Conservation (phyloP, 2,797 vertebrate genomes). For the Eulemur coronatus region DNA sequence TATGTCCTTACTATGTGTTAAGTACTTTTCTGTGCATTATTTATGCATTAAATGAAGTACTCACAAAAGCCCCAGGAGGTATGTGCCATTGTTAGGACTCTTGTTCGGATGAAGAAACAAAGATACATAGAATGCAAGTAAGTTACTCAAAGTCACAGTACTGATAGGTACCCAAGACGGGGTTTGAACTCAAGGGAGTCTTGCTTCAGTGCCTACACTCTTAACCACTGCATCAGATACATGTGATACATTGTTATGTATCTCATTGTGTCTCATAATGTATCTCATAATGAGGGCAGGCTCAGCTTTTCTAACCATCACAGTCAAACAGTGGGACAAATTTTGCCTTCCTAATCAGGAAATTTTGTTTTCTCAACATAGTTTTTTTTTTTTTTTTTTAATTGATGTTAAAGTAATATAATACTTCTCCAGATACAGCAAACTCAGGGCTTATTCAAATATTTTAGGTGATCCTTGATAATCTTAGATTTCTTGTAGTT, state of each 20-base stretch:
- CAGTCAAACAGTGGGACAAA: not conserved
- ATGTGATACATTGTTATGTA: too few species aligned
- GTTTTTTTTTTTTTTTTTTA: not conserved
- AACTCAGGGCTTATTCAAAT: not conserved
- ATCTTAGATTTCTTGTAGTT: not conserved
- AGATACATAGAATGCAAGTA: not conserved
- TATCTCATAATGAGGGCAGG: too few species aligned
- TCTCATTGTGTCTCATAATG: too few species aligned
- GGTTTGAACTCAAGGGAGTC: not conserved
- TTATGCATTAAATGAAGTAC: not conserved
- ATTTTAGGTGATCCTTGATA: not conserved
- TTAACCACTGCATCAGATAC: too few species aligned
- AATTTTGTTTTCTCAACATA: not conserved
- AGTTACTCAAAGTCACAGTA: too few species aligned
- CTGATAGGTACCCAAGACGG: not conserved
- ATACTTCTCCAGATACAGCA: not conserved
- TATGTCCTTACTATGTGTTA: not conserved
- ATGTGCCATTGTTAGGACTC: not conserved
- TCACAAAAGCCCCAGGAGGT: not conserved
- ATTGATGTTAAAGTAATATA: not conserved
- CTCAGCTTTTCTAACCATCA: not conserved
- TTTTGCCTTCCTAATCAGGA: not conserved
- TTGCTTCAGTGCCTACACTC: not conserved
- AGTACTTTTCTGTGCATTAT: not conserved
- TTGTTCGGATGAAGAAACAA: not conserved